phyloP scores from a whole-genome alignment of 2,888 invertebrate species.

The Cephus pygmeus region DNA sequence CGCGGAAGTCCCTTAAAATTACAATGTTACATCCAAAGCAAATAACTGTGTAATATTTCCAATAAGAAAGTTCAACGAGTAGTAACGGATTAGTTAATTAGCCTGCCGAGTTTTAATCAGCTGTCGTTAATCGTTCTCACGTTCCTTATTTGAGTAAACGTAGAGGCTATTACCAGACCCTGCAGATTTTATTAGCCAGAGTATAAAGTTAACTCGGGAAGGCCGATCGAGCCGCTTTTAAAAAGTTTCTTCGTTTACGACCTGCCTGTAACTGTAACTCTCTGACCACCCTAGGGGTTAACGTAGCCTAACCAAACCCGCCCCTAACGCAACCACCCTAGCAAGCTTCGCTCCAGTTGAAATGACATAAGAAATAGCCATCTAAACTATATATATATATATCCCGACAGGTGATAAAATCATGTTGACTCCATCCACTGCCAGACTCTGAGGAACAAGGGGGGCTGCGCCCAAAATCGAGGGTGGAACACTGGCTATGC shows the following conservation, averaged over 20 bases:
- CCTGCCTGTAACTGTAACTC: too few relatives aligned
- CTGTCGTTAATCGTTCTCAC: background rate
- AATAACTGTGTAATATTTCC: background rate
- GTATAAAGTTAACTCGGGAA: background rate
- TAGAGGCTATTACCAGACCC: background rate
- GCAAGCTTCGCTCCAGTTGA: background rate
- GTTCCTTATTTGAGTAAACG: background rate
- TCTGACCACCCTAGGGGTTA: background rate
- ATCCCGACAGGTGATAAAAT: too few relatives aligned
- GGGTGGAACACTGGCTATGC: background rate
- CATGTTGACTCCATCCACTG: too few relatives aligned
- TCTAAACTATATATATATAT: background rate
- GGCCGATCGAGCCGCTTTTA: background rate
- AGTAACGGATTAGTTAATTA: background rate
- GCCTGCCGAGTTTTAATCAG: background rate
- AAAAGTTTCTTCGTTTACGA: background rate
- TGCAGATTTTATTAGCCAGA: background rate
- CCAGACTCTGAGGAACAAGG: background rate
- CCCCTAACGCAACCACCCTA: background rate
- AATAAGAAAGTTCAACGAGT: background rate
- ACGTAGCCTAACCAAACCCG: background rate
- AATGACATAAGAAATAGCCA: background rate
- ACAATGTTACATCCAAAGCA: background rate
- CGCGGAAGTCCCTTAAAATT: background rate
- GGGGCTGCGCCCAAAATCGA: background rate